A percentile compares a stretch with the other conserved stretches of the same genome.
Conservation (phyloP, 2,797 vertebrate genomes). For the Erethizon dorsatum region DNA sequence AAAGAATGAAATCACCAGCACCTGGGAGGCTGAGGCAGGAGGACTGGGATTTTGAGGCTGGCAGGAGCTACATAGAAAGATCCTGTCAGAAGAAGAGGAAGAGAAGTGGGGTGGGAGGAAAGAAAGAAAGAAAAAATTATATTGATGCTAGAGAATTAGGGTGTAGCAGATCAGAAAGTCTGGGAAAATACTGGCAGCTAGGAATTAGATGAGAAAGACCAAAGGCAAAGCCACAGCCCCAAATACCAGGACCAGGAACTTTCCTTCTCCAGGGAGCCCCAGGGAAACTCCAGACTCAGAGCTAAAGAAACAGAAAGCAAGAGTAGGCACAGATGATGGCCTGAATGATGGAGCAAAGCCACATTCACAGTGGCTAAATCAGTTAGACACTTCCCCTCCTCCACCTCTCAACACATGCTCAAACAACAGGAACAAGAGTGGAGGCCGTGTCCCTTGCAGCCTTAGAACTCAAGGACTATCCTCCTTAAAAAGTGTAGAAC, state of each 20-base stretch:
- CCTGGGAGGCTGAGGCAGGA: neutral
- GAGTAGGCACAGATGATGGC: too few relatives aligned
- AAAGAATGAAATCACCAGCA: neutral
- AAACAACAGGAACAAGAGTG: neutral
- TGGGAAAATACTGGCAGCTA: neutral
- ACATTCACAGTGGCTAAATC: neutral
- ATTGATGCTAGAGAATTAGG: neutral
- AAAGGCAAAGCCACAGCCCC: neutral
- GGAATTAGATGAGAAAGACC: neutral
- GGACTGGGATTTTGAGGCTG: neutral
- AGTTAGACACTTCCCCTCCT: neutral
- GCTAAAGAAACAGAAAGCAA: neutral
- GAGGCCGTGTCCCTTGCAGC: neutral
- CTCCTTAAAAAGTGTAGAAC: neutral
- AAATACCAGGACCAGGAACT: neutral
- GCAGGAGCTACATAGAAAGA: neutral
- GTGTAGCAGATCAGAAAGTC: neutral
- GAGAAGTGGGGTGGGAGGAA: neutral
- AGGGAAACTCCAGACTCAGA: constrained; percentile 1
- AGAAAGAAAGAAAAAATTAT: neutral
- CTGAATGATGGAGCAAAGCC: neutral
- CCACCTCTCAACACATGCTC: neutral
- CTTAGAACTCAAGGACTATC: neutral
- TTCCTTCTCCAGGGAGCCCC: neutral
- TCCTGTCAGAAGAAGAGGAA: neutral